Evolutionary conservation across 2,113 vertebrate genomes (phyloP), one percentile per base, ranked within the genome.

Genomic region (Protobothrops flavoviridis): DNA sequence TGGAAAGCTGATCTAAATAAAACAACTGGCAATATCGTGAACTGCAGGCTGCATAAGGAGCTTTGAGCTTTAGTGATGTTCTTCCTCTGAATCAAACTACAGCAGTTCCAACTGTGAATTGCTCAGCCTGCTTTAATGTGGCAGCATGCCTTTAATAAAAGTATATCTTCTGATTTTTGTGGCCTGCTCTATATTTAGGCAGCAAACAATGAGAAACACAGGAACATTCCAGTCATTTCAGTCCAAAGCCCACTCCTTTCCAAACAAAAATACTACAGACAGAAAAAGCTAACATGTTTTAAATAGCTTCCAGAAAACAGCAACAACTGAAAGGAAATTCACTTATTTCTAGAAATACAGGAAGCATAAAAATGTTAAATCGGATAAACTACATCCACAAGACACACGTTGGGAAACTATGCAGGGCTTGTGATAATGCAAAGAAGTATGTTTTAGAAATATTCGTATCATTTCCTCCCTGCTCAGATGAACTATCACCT

Each of bases 251-350:
- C 93, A n/a, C 43, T 95, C 94, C 89, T 96, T 97, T 94, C 93
- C 95, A 92, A 89, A 95, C 96, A 96, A 94, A 95, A 97, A 97
- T 96, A 95, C 53, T 95, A 95, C 39, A 64, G 90, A 91, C 94
- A 95, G 93, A 93, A 95, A 92, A 96, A 96, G 94, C 93, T 94
- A 91, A 96, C 94, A 17, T 85, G 50, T 90, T 90, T 93, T 15
- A 87, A 97, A 97, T 94, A 93, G 90, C 87, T 64, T 93, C 85
- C 91, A 95, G 92, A 95, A 57, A 90, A 85, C 15, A 56, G n/a
- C 96, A 97, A 87, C 43, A 56, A 91, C 90, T 90, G 97, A 96
- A 94, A 97, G 96, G 96, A 98, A 98, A 97, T 98, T 95, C 97
- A 95, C 93, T 96, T 97, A 85, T 96, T 45, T 94, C 86, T 93